Percentiles rank a stretch among this genome's conserved stretches.
Conservation (phyloP, 2,888 invertebrate genomes). For the Brachyopa scutellaris region DNA sequence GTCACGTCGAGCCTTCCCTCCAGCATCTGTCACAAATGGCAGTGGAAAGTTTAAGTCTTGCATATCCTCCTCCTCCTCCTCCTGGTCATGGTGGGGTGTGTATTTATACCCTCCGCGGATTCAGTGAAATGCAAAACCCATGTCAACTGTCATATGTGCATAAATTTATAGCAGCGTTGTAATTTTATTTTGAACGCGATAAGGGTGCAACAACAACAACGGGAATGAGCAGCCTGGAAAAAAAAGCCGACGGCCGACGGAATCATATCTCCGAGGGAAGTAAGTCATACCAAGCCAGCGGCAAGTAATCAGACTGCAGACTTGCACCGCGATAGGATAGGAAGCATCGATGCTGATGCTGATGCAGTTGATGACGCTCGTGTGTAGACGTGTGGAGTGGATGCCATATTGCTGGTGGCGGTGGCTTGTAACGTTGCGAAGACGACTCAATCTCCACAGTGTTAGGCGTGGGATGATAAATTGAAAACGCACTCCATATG, state of each 20-base stretch:
- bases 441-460: conserved; percentile 67
- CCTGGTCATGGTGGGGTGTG: background rate
- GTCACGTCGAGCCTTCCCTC: conserved; percentile 48
- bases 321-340: conserved; percentile 34
- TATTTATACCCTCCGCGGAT: conserved; percentile 32
- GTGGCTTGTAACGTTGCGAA: conserved; percentile 43
- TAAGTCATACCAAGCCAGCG: conserved; percentile 14
- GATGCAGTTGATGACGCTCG: conserved; percentile 46
- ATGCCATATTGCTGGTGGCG: conserved; percentile 46
- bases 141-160: conserved; percentile 73
- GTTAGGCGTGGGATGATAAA: conserved; percentile 69
- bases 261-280: conserved; percentile 52
- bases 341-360: conserved; percentile 25
- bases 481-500: conserved; percentile 59
- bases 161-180: conserved; percentile 68
- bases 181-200: conserved; percentile 57
- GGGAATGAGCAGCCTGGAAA: conserved; percentile 35
- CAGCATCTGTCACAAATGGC: conserved; percentile 42
- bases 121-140: conserved; percentile 72
- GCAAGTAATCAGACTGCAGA: background rate
- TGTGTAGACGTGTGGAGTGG: conserved; percentile 5
- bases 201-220: conserved; percentile 55
- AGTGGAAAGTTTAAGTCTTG: conserved; percentile 42
- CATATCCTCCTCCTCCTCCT: background rate
- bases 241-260: conserved; percentile 33